phyloP scores from a whole-genome alignment of 2,888 invertebrate genomes.

The Pachymerium ferrugineum region DNA sequence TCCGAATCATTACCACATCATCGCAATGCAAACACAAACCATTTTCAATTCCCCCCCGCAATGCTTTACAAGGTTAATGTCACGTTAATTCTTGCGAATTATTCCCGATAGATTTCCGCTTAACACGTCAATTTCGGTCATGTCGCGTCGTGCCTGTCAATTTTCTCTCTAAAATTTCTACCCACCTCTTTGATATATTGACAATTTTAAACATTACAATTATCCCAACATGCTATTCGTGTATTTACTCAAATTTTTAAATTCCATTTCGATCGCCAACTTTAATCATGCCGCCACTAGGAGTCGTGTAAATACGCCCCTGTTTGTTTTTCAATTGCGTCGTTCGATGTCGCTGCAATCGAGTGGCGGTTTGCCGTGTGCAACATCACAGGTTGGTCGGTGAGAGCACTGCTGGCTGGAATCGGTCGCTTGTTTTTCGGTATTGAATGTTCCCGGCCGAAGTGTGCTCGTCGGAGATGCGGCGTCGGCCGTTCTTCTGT shows the following conservation, averaged over 20 bases:
- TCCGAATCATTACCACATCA: not conserved
- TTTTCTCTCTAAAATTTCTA: not conserved
- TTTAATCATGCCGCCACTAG: conserved; percentile 17
- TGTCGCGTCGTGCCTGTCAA: not conserved
- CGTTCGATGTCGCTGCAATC: not conserved
- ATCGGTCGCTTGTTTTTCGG: not conserved
- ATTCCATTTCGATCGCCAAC: not conserved
- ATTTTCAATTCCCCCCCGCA: not conserved
- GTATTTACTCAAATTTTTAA: not conserved
- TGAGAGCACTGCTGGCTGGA: not conserved
- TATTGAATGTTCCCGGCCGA: conserved; percentile 1
- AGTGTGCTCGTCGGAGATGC: conserved; percentile 7
- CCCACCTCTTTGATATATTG: not conserved
- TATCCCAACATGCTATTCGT: not conserved
- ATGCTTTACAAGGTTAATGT: conserved; percentile 10
- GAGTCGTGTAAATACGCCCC: not conserved
- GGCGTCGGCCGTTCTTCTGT: not conserved
- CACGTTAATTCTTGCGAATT: conserved; percentile 5
- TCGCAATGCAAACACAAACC: not conserved
- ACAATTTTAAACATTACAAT: not conserved
- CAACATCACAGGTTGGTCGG: not conserved
- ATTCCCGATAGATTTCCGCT: not conserved
- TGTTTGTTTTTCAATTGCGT: not conserved
- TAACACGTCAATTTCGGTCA: not conserved
- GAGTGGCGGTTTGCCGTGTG: conserved; percentile 1